Percentiles rank a stretch among this genome's conserved stretches.
Conservation (phyloP, 2,113 vertebrate species). For the Corythaixoides concolor region DNA sequence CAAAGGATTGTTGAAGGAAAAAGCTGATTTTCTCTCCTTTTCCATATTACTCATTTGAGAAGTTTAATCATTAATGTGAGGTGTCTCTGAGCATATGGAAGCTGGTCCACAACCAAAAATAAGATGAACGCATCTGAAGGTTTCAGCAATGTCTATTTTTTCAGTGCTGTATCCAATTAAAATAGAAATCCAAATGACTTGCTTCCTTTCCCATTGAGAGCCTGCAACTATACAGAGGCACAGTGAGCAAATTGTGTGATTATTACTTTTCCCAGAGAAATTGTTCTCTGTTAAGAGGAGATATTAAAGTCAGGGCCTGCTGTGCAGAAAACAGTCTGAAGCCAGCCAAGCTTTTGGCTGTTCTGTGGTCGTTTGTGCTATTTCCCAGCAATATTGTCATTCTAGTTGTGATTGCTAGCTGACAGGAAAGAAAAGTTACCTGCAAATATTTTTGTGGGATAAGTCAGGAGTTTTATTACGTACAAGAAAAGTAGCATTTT, state of each 20-base stretch:
- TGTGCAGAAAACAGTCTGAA: slow-evolving; percentile 65
- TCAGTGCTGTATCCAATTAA: slow-evolving; percentile 27
- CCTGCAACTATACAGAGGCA: neutral
- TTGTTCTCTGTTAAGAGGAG: slow-evolving; percentile 53
- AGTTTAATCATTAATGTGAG: neutral
- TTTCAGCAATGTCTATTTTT: neutral
- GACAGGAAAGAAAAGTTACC: neutral
- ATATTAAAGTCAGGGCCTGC: slow-evolving; percentile 55
- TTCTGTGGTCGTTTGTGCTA: neutral
- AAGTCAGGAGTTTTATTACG: neutral
- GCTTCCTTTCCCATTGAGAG: slow-evolving; percentile 17
- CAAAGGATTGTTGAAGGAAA: neutral
- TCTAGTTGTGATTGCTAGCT: neutral
- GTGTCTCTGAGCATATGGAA: neutral
- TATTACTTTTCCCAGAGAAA: slow-evolving; percentile 53
- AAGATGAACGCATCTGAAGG: neutral
- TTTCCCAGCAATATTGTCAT: slow-evolving; percentile 7
- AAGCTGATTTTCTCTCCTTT: neutral
- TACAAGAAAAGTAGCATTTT: neutral
- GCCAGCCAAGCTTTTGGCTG: slow-evolving; percentile 24
- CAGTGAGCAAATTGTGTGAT: slow-evolving; percentile 35
- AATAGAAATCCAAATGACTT: slow-evolving; percentile 27
- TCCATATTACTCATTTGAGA: neutral
- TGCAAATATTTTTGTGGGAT: neutral
- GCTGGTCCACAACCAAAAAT: neutral